Conservation (phyloP, 1,140 invertebrate species). For the Aphis craccivora region DNA sequence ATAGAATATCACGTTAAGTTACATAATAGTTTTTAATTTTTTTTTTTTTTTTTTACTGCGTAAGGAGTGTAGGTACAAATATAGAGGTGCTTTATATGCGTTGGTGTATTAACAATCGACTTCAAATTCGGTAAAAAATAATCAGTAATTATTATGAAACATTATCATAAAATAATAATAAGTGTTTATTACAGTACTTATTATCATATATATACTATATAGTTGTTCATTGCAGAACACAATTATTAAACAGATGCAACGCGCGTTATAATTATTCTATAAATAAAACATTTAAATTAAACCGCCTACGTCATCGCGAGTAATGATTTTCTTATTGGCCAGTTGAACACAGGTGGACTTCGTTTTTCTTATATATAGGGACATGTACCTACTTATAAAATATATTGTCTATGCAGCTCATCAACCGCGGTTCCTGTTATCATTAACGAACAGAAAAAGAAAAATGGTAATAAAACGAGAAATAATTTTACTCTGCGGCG, state of each 20-base stretch:
- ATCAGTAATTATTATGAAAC: neutral
- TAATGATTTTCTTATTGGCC: conserved; percentile 42
- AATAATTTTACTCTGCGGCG: neutral
- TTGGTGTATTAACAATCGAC: neutral
- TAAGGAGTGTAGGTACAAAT: neutral
- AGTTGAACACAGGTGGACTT: conserved; percentile 25
- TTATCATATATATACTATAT: neutral
- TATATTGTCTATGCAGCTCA: conserved; percentile 31
- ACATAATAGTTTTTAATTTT: neutral
- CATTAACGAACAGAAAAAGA: neutral
- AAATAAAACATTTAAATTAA: conserved; percentile 37
- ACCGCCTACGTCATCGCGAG: neutral
- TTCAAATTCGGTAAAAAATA: conserved; percentile 8
- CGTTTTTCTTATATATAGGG: neutral
- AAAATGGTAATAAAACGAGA: conserved; percentile 26
- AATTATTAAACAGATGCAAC: conserved; percentile 25
- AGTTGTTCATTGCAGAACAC: conserved; percentile 2
- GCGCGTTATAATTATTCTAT: conserved; percentile 22
- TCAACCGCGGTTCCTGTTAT: conserved; percentile 38
- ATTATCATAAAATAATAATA: conserved; percentile 36
- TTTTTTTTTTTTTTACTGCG: neutral
- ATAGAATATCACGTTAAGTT: neutral
- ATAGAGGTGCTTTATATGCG: neutral
- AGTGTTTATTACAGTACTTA: neutral
- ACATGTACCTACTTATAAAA: neutral